These are phyloP conservation scores for Turnix velox DNA, from an alignment of 2,113 vertebrate species.

Conservation along the genomic window DNA sequence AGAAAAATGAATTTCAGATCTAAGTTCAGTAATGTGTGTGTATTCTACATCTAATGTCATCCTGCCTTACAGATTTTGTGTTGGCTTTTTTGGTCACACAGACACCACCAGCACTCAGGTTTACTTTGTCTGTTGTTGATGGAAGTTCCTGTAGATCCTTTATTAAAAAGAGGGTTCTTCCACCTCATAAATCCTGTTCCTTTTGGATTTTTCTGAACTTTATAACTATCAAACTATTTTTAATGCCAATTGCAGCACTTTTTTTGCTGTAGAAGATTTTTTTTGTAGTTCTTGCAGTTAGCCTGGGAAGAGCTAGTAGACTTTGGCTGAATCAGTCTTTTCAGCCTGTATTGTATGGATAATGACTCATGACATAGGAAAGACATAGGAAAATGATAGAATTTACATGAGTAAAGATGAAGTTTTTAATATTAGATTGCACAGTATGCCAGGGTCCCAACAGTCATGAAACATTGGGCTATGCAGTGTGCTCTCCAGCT, in stretches of 20 bases:
- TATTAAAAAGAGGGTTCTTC: background rate
- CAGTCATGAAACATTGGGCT: background rate
- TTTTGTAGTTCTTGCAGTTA: background rate
- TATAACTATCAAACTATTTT: background rate
- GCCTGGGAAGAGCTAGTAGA: background rate
- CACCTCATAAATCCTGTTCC: background rate
- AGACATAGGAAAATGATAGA: background rate
- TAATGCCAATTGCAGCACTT: background rate
- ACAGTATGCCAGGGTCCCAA: background rate
- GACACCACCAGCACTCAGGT: background rate
- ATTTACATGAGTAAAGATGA: background rate
- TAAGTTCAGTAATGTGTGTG: background rate
- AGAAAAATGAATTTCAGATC: background rate
- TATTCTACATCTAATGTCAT: background rate
- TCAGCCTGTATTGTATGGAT: background rate
- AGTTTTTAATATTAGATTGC: background rate
- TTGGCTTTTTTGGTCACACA: background rate
- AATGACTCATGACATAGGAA: background rate
- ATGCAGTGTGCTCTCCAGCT: background rate
- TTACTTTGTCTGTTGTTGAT: background rate
- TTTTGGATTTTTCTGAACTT: background rate
- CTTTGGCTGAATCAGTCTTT: background rate
- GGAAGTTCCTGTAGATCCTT: background rate
- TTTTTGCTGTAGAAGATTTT: background rate
- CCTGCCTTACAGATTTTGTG: background rate